Evolutionary conservation across 2,113 vertebrate genomes (phyloP), one percentile per base, ranked within the genome.

Genomic region (Nycticebus coucang): DNA sequence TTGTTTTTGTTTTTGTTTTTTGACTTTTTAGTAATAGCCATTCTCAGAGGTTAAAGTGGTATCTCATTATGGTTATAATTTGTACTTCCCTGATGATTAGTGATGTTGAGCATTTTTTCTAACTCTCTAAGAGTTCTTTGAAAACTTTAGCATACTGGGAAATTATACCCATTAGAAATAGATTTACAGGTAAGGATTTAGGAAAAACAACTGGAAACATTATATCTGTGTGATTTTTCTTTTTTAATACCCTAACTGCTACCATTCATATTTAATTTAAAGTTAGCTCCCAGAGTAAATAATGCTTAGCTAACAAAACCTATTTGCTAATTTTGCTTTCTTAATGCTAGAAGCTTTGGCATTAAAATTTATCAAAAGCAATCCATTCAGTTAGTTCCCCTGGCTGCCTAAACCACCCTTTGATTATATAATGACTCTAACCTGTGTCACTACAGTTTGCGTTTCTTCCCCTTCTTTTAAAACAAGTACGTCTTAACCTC

Each of bases 181-280:
- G 37, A 55, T 37, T 86, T 74, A 82, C 12, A 69, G 24, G 24
- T 45, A 41, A 87, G 24, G 28, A 83, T 72, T 69, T 86, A 85
- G 57, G n/a, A 79, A 78, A 68, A 13, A 13, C 30, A 86, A 81
- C 30, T 77, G 68, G 45, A 85, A 96, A 90, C 14, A 33, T 35
- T 57, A 30, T 28, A 86, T 82, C 64, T 81, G 4, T 82, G 35
- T 26, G 1, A 35, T 59, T 84, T 84, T 94, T 96, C 53, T 41
- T 50, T 50, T 50, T 50, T 10, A 69, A 37, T 82, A 78, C 66
- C 59, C 24, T 57, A 80, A 68, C 17, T 82, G 33, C 45, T 55
- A 1, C 80, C 24, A 30, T 84, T 89, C 7, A 28, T 15, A n/a
- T 84, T 92, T 80, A 90, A 87, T 93, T 78, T 78, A 87, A 95